Conservation (phyloP, 2,888 invertebrate species). For the Cristatella mucedo region DNA sequence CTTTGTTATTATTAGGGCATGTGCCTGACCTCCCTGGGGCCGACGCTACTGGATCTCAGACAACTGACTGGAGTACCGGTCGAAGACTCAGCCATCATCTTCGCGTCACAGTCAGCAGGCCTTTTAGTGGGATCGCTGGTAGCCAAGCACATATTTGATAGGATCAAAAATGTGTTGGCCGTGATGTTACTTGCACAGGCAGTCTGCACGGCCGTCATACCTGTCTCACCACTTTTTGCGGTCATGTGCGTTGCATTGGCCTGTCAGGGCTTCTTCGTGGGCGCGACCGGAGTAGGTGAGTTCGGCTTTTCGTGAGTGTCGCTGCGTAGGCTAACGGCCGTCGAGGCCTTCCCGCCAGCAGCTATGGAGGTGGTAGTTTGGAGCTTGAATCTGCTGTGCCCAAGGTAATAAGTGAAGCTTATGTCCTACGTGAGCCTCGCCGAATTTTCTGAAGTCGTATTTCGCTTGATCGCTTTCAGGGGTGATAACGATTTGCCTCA, state of each 20-base stretch:
- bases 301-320: too few species aligned
- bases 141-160: conserved; percentile 3
- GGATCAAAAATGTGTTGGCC: conserved; percentile 3
- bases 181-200: background rate
- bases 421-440: too few species aligned
- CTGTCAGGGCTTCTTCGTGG: conserved; percentile 1
- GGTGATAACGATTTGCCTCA: conserved; percentile 1
- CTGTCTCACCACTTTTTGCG: background rate
- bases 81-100: background rate
- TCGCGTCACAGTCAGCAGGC: conserved; percentile 6
- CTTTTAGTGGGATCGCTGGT: conserved; percentile 2
- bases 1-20: conserved; percentile 3
- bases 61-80: conserved; percentile 1
- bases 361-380: too few species aligned
- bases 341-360: too few species aligned
- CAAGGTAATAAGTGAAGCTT: too few species aligned
- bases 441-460: too few species aligned
- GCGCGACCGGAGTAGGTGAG: conserved; percentile 4
- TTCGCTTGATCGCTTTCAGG: background rate
- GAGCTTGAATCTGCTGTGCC: too few species aligned
- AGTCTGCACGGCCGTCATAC: conserved; percentile 1
- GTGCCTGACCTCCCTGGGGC: conserved; percentile 5
- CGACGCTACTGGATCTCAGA: conserved; percentile 3
- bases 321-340: too few species aligned
- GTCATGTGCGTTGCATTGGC: conserved; percentile 6